These are phyloP conservation scores for Fringilla coelebs DNA, from an alignment of 2,797 vertebrate genomes.

Conservation along the genomic window DNA sequence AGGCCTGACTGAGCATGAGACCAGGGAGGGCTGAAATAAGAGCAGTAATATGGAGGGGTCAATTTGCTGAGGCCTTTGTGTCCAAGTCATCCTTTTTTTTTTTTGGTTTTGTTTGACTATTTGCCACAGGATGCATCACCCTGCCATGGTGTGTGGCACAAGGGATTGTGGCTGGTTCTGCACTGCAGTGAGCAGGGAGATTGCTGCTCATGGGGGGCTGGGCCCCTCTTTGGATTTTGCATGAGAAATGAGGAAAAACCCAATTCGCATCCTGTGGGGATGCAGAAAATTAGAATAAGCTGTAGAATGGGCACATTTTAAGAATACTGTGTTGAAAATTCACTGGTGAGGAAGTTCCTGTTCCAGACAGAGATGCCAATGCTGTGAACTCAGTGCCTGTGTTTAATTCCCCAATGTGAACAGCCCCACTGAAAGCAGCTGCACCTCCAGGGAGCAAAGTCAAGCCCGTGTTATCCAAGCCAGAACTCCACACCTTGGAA, in stretches of 20 bases:
- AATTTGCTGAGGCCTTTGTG: neutral
- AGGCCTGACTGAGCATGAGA: neutral
- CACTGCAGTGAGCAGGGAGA: neutral
- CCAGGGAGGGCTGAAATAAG: neutral
- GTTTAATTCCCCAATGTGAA: neutral
- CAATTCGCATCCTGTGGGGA: neutral
- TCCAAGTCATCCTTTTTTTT: neutral
- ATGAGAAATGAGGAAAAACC: neutral
- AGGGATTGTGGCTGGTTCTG: neutral
- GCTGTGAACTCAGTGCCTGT: neutral
- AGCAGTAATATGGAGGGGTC: neutral
- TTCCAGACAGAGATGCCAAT: neutral
- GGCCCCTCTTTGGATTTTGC: neutral
- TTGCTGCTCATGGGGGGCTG: neutral
- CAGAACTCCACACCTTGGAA: neutral
- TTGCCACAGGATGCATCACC: neutral
- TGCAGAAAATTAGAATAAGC: neutral
- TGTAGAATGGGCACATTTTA: neutral
- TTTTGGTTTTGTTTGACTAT: neutral
- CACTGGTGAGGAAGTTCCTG: neutral
- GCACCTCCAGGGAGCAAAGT: neutral
- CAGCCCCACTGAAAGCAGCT: neutral
- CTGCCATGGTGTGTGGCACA: neutral
- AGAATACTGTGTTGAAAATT: neutral
- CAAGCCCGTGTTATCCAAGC: neutral